Base-by-base conservation (phyloP, 64 coral and sea anemone genomes). In the Orbicella faveolata region DNA sequence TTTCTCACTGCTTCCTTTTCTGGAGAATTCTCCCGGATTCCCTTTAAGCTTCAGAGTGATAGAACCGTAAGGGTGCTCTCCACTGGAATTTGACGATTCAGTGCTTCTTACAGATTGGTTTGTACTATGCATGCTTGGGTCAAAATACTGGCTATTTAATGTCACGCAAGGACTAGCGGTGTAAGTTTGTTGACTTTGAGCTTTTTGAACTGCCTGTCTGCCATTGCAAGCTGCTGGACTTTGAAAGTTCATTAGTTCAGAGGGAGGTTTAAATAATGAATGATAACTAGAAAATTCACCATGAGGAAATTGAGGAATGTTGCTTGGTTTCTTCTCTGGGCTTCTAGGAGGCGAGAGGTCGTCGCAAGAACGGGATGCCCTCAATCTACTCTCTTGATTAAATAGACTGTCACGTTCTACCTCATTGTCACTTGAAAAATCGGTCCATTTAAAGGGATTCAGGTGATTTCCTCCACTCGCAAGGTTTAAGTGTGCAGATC, bases 31-130 rank as follows among this genome's bases (percentile, higher is more conserved):
- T 65, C 79, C 8, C 15, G 53, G n/a, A 64, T 84, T 83, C 0
- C 6, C 51, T 76, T 84, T 89, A n/a, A 63, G 73, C 77, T 84
- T 94, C 16, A 94, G 48, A 30, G 76, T 76, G 83, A 94, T 94
- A 14, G 87, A 89, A 67, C 89, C 92, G 79, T 94, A 94, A 39
- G 92, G 92, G 73, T 94, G 92, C 75, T 89, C 61, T 23, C 79
- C 36, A 55, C 79, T 77, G 12, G 80, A 89, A 89, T 89, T 89
- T 30, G 77, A 68, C 16, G 92, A 89, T 35, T 81, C 73, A 72
- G 52, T 85, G 52, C 87, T 89, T 63, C 37, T 63, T 64, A 89
- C 54, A 78, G 92, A 89, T 54, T 75, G 75, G 34, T 83, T 36
- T 73, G 80, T 37, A 88, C n/a, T 52, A 34, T 74, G 51, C 55